Evolutionary conservation across 92 coral and sea anemone genomes (phyloP).

Genomic region (Parazoanthus swiftii): DNA sequence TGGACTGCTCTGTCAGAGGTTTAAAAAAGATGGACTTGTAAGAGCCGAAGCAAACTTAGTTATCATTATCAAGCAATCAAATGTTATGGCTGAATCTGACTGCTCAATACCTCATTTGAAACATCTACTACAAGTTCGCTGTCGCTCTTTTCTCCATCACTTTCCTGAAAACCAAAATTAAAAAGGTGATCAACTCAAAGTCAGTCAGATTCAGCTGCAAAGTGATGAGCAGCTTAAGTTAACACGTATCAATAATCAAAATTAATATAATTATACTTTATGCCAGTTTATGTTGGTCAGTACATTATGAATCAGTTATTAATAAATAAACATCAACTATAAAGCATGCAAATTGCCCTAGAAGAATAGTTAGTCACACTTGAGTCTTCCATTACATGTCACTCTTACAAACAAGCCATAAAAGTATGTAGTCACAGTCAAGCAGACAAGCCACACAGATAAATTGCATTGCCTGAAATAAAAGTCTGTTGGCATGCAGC

Average conservation of each 20-base stretch:
- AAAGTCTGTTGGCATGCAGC: no score
- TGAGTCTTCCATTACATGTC: not conserved
- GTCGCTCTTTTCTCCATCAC: conserved; percentile 98
- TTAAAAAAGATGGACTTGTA: no score
- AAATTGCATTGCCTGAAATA: no score
- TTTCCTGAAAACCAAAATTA: conserved; percentile 69
- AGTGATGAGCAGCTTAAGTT: not conserved
- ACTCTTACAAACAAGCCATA: not conserved
- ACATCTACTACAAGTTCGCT: conserved; percentile 98
- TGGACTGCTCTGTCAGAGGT: no score
- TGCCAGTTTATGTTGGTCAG: not conserved
- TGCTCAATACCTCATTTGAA: conserved; percentile 69
- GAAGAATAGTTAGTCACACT: not conserved
- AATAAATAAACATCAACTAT: not conserved
- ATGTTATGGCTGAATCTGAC: conserved; percentile 2
- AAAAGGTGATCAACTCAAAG: not conserved
- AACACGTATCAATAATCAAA: not conserved
- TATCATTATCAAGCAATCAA: conserved; percentile 2
- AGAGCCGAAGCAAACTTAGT: not conserved
- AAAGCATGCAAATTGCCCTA: not conserved
- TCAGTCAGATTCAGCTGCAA: conserved; percentile 29
- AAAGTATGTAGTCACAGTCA: no score
- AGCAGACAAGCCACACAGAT: no score
- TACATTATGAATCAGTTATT: not conserved
- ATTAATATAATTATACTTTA: not conserved